These are phyloP conservation scores for Pectinophora gossypiella DNA, from an alignment of 1,140 invertebrate genomes.

Conservation along the genomic window DNA sequence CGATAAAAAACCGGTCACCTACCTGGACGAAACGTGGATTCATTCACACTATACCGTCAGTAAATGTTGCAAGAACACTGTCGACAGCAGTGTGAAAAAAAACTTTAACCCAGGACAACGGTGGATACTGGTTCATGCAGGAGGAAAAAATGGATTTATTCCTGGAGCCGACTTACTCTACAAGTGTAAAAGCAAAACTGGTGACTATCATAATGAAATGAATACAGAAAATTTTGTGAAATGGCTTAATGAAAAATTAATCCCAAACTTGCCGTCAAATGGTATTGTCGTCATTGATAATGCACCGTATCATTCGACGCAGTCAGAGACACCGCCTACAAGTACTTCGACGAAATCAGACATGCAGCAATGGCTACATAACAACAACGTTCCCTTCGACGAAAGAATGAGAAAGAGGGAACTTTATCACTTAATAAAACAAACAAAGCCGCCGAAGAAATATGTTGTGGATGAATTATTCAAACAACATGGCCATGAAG, in stretches of 20 bases:
- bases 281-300: constrained; percentile 46
- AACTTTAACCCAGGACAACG: constrained; percentile 15
- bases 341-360: constrained; percentile 21
- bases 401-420: constrained; percentile 19
- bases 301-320: constrained; percentile 45
- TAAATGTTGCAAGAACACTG: constrained; percentile 20
- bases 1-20: constrained; percentile 19
- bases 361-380: constrained; percentile 17
- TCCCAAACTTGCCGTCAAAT: constrained; percentile 24
- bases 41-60: constrained; percentile 18
- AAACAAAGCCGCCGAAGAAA: constrained; percentile 19
- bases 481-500: constrained; percentile 21
- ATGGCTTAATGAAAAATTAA: constrained; percentile 22
- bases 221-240: constrained; percentile 23
- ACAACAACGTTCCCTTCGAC: constrained; percentile 11
- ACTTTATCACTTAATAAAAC: constrained; percentile 15
- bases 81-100: constrained; percentile 6
- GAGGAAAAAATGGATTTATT: constrained; percentile 29
- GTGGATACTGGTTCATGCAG: constrained; percentile 29
- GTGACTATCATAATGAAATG: constrained; percentile 31
- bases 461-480: constrained; percentile 19
- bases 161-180: constrained; percentile 23
- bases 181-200: constrained; percentile 20
- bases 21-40: constrained; percentile 20
- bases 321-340: constrained; percentile 26